Conservation (phyloP, 2,113 vertebrate genomes). For the Choloepus hoffmanni region DNA sequence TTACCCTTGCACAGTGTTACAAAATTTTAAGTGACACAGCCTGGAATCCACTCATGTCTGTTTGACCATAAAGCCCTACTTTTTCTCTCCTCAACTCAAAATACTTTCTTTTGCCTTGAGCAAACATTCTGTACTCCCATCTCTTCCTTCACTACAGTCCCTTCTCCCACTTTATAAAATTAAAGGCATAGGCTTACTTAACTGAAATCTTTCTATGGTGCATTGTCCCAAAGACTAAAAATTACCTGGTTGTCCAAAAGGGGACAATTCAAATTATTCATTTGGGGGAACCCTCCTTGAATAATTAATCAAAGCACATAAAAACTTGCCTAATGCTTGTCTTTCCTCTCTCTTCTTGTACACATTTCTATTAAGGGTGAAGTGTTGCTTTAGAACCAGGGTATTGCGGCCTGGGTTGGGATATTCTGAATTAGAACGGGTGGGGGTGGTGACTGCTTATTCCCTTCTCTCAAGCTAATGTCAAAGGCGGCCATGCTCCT, state of each 20-base stretch:
- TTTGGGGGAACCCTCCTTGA: background rate
- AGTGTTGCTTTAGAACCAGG: conserved; percentile 23
- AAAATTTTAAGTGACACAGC: background rate
- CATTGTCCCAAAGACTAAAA: background rate
- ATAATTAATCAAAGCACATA: conserved; percentile 30
- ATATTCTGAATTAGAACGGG: background rate
- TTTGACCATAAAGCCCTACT: background rate
- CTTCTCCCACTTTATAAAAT: background rate
- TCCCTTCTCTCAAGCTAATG: background rate
- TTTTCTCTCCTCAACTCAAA: background rate
- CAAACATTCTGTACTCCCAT: background rate
- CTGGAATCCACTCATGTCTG: background rate
- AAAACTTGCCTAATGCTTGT: background rate
- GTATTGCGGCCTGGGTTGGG: background rate
- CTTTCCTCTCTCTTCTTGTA: background rate
- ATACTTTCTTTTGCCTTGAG: conserved; percentile 7
- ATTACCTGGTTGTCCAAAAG: background rate
- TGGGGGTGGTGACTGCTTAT: background rate
- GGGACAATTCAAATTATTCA: background rate
- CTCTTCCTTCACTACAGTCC: conserved; percentile 6
- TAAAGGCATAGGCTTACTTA: background rate
- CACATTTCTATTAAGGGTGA: background rate
- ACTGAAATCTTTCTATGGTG: background rate
- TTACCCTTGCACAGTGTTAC: background rate
- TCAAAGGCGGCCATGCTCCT: background rate